Evolutionary conservation across 2,888 invertebrate genomes (phyloP).

Genomic region (Oligia latruncula): DNA sequence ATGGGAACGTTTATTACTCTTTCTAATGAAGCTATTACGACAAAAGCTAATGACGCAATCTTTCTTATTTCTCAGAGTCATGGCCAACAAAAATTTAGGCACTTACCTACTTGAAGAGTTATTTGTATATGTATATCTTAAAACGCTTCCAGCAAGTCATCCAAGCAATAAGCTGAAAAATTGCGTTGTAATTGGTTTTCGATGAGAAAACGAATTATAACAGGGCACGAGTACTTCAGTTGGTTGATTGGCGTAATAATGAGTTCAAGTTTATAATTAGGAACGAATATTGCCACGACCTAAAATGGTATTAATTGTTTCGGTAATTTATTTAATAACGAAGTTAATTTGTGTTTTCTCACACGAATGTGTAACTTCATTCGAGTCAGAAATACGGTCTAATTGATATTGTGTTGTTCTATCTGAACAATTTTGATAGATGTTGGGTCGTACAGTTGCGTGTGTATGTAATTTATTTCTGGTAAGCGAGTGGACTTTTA

Average conservation of each 20-base stretch:
- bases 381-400: conserved; percentile 29
- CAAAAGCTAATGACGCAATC: conserved; percentile 67
- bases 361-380: conserved; percentile 37
- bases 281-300: conserved; percentile 39
- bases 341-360: conserved; percentile 38
- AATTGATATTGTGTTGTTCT: conserved; percentile 38
- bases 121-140: conserved; percentile 42
- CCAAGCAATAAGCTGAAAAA: conserved; percentile 75
- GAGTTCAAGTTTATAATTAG: conserved; percentile 61
- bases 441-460: conserved; percentile 51
- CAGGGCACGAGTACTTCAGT: conserved; percentile 33
- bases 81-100: conserved; percentile 46
- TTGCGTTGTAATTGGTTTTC: conserved; percentile 75
- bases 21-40: conserved; percentile 63
- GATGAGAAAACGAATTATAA: conserved; percentile 70
- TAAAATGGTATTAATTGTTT: conserved; percentile 38
- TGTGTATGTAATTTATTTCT: conserved; percentile 69
- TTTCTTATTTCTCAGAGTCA: conserved; percentile 51
- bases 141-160: conserved; percentile 76
- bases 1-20: conserved; percentile 51
- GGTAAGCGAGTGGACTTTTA: conserved; percentile 75
- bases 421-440: conserved; percentile 50
- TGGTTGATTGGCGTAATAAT: conserved; percentile 57
- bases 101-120: conserved; percentile 27
- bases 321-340: conserved; percentile 32